These are phyloP conservation scores for Ptycholaimellus sp. DNA, from an alignment of 2,888 invertebrate genomes.

Conservation along the genomic window DNA sequence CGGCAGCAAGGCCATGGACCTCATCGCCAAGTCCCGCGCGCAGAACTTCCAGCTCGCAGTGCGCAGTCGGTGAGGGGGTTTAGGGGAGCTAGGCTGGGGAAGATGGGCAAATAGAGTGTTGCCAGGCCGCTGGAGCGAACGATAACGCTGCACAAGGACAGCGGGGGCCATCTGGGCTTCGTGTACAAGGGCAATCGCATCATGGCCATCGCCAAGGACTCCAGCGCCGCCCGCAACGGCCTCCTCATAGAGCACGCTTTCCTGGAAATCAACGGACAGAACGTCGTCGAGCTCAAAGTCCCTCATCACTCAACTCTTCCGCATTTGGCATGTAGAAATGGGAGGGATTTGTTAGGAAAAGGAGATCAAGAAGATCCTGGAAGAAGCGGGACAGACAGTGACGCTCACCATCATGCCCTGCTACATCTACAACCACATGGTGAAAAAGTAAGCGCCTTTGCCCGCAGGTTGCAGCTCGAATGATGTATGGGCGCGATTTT, in stretches of 20 bases:
- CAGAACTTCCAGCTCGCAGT: conserved; percentile 52
- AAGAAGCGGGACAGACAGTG: conserved; percentile 4
- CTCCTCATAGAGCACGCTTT: conserved; percentile 64
- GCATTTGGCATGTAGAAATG: not conserved
- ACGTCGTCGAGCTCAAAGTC: conserved; percentile 58
- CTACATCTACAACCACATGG: conserved; percentile 3
- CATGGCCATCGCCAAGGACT: conserved; percentile 51
- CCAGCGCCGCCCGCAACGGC: conserved; percentile 71
- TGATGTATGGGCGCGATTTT: too few relatives aligned
- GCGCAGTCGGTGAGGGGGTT: conserved; percentile 45
- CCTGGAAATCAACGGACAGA: conserved; percentile 59
- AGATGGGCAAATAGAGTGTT: conserved; percentile 1
- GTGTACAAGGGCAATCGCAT: conserved; percentile 67
- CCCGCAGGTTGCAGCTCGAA: too few relatives aligned
- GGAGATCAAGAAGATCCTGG: conserved; percentile 2
- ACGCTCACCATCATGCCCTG: conserved; percentile 5
- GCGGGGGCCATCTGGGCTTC: conserved; percentile 56
- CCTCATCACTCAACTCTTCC: too few relatives aligned
- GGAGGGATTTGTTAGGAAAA: not conserved
- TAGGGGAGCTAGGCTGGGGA: not conserved
- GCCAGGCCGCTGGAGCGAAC: conserved; percentile 65
- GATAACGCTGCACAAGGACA: conserved; percentile 69
- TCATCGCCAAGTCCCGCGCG: conserved; percentile 52
- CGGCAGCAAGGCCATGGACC: conserved; percentile 51
- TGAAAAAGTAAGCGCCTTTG: conserved; percentile 6